Conservation (phyloP, 2,888 invertebrate species). For the Keiferia lycopersicella region DNA sequence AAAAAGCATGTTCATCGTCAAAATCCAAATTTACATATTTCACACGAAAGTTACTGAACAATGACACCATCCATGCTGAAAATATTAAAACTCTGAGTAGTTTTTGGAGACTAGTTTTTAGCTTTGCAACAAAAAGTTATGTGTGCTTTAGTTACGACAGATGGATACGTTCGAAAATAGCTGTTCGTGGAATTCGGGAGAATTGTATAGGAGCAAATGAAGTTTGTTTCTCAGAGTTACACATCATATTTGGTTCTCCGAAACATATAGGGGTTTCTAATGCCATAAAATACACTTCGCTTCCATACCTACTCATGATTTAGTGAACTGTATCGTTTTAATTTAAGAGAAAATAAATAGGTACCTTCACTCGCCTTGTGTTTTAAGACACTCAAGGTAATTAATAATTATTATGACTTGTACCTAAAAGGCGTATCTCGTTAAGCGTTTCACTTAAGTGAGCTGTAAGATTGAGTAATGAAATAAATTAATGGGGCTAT, state of each 20-base stretch:
- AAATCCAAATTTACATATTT: not conserved
- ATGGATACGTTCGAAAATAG: not conserved
- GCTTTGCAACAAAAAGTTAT: not conserved
- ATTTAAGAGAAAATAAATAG: too few species aligned
- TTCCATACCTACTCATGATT: too few species aligned
- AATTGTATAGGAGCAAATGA: not conserved
- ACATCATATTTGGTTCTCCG: too few species aligned
- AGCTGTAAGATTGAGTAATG: slow-evolving; percentile 17
- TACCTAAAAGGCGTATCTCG: slow-evolving; percentile 7
- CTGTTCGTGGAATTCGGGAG: not conserved
- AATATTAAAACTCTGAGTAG: not conserved
- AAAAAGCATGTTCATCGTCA: not conserved
- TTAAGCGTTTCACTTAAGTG: slow-evolving; percentile 16
- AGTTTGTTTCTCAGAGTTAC: not conserved
- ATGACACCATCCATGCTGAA: not conserved
- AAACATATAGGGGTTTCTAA: too few species aligned
- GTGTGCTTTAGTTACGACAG: not conserved
- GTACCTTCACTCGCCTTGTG: too few species aligned
- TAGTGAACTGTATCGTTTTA: too few species aligned
- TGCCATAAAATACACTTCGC: too few species aligned
- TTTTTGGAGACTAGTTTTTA: not conserved
- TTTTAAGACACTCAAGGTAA: too few species aligned
- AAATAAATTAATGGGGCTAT: slow-evolving; percentile 12
- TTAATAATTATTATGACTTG: slow-evolving; percentile 3
- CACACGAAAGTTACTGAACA: not conserved